Percentiles rank a stretch among this genome's conserved stretches.
Evolutionary conservation across 2,888 invertebrate genomes (phyloP).

Genomic region (Eupithecia subfuscata): DNA sequence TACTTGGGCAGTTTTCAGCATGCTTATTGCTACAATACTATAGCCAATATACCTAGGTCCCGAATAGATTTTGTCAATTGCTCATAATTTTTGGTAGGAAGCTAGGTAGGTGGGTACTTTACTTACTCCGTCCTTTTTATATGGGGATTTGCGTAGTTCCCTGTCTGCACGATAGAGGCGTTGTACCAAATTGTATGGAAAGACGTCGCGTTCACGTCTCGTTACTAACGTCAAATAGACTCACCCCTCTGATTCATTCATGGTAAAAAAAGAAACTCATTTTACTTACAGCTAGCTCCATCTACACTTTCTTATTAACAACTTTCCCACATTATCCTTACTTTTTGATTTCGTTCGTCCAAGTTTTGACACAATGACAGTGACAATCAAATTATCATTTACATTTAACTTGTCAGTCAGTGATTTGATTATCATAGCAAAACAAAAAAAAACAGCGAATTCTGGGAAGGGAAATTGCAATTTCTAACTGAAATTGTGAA

Average conservation of each 20-base stretch:
- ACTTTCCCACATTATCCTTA: neutral
- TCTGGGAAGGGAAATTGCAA: slow-evolving; percentile 24
- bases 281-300: slow-evolving; percentile 1
- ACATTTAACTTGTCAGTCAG: neutral
- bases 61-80: neutral
- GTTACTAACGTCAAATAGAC: too few species aligned
- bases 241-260: too few species aligned
- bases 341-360: neutral
- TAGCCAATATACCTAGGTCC: neutral
- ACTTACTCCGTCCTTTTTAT: too few species aligned
- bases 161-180: too few species aligned
- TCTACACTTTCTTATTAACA: neutral
- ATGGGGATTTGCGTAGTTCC: too few species aligned
- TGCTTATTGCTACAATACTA: neutral
- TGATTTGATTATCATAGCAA: neutral
- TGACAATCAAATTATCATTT: neutral
- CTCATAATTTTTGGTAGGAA: neutral
- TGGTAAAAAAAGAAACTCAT: too few species aligned
- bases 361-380: neutral
- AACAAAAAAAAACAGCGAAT: neutral
- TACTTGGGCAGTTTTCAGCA: neutral
- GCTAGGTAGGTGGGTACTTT: too few species aligned
- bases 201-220: too few species aligned
- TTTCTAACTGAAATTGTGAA: slow-evolving; percentile 43
- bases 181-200: too few species aligned